Conservation (phyloP, 2,888 invertebrate species). For the Mythimna impura region DNA sequence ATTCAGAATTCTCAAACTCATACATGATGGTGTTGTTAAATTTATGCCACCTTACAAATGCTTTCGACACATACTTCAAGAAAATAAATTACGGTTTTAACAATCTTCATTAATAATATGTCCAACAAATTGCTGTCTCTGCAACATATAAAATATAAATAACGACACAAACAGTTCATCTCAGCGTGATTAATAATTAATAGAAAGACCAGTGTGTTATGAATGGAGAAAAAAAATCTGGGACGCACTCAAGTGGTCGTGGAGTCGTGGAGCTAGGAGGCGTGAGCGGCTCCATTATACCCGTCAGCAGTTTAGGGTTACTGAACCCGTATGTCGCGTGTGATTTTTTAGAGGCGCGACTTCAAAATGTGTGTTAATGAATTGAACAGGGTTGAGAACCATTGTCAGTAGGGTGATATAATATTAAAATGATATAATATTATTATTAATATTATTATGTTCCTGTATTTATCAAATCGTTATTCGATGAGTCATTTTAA, state of each 20-base stretch:
- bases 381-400: constrained; percentile 12
- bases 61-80: neutral
- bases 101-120: constrained; percentile 8
- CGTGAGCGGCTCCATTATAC: constrained; percentile 63
- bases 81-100: neutral
- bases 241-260: constrained; percentile 71
- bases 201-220: constrained; percentile 63
- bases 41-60: neutral
- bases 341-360: constrained; percentile 47
- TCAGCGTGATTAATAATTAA: constrained; percentile 50
- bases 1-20: neutral
- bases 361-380: constrained; percentile 34
- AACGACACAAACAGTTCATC: constrained; percentile 29
- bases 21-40: neutral
- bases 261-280: constrained; percentile 57
- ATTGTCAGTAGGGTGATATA: neutral
- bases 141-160: constrained; percentile 7
- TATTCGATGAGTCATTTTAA: neutral
- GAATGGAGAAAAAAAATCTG: constrained; percentile 70
- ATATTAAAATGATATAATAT: too few relatives aligned
- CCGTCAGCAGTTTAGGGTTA: constrained; percentile 76
- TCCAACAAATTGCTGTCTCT: neutral
- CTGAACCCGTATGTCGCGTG: constrained; percentile 71
- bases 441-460: too few relatives aligned
- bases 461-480: neutral